These are phyloP conservation scores for Phaedon cochleariae DNA, from an alignment of 2,888 invertebrate species.

Conservation along the genomic window DNA sequence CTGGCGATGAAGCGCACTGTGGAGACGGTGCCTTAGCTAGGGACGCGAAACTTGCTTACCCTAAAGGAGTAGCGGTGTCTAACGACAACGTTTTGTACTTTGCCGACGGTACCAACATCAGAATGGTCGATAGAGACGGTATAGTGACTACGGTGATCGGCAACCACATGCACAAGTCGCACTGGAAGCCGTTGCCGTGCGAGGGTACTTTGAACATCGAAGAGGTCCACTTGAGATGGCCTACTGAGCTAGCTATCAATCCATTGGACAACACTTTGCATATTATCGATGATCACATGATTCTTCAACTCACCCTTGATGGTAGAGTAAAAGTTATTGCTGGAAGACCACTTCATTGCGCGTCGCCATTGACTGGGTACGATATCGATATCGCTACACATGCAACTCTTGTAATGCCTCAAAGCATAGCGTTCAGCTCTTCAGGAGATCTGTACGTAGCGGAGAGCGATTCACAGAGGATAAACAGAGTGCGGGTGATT, in stretches of 20 bases:
- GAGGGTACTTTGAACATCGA: slow-evolving; percentile 91
- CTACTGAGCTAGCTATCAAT: slow-evolving; percentile 93
- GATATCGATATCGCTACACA: slow-evolving; percentile 90
- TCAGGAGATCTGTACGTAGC: slow-evolving; percentile 93
- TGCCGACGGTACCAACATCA: slow-evolving; percentile 92
- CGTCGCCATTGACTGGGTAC: slow-evolving; percentile 79
- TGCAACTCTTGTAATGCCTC: slow-evolving; percentile 90
- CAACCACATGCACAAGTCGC: slow-evolving; percentile 91
- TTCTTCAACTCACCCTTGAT: slow-evolving; percentile 89
- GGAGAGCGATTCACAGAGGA: slow-evolving; percentile 94
- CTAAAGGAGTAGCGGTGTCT: slow-evolving; percentile 95
- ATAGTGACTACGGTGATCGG: slow-evolving; percentile 92
- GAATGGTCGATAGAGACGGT: slow-evolving; percentile 92
- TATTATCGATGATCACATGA: slow-evolving; percentile 96
- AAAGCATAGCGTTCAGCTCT: slow-evolving; percentile 92
- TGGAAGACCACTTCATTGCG: slow-evolving; percentile 92
- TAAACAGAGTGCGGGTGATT: slow-evolving; percentile 89
- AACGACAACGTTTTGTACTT: slow-evolving; percentile 92
- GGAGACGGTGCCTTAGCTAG: slow-evolving; percentile 94
- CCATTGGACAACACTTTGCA: slow-evolving; percentile 94
- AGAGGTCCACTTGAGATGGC: slow-evolving; percentile 95
- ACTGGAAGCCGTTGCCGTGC: slow-evolving; percentile 93
- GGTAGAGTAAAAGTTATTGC: slow-evolving; percentile 92
- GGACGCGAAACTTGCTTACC: slow-evolving; percentile 93
- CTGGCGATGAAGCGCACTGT: slow-evolving; percentile 93